Percentiles rank a stretch among this genome's conserved stretches.
Conservation (phyloP, 2,113 vertebrate genomes). For the Polyodon spathula region DNA sequence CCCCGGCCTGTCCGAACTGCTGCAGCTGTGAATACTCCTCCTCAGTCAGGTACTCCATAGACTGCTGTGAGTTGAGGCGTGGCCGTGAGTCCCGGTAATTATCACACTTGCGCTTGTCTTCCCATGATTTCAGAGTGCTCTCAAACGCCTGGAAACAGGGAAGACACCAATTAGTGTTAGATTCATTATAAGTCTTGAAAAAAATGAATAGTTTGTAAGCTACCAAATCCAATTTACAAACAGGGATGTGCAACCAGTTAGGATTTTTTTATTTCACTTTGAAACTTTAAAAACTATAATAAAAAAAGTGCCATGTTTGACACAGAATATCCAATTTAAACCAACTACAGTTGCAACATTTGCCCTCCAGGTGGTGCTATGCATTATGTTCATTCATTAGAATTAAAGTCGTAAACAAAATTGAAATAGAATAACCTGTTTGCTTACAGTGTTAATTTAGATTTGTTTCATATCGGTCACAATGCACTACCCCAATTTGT, state of each 20-base stretch:
- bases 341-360: no score
- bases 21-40: slow-evolving; percentile 79
- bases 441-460: no score
- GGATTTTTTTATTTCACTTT: neutral
- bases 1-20: slow-evolving; percentile 67
- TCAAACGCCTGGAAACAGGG: slow-evolving; percentile 68
- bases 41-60: slow-evolving; percentile 84
- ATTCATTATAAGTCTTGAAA: neutral
- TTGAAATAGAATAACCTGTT: no score
- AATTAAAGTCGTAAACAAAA: no score
- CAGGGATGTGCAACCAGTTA: no score
- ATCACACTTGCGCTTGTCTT: slow-evolving; percentile 82
- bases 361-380: no score
- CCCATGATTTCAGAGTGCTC: slow-evolving; percentile 83
- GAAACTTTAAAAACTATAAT: neutral
- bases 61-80: slow-evolving; percentile 82
- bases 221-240: no score
- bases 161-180: neutral
- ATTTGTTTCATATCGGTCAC: no score
- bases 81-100: slow-evolving; percentile 58
- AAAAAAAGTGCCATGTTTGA: neutral
- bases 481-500: no score
- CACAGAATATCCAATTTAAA: neutral
- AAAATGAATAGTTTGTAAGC: no score
- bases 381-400: no score